Base-by-base conservation (phyloP, 2,113 vertebrate species). In the Paracanthobrama guichenoti region DNA sequence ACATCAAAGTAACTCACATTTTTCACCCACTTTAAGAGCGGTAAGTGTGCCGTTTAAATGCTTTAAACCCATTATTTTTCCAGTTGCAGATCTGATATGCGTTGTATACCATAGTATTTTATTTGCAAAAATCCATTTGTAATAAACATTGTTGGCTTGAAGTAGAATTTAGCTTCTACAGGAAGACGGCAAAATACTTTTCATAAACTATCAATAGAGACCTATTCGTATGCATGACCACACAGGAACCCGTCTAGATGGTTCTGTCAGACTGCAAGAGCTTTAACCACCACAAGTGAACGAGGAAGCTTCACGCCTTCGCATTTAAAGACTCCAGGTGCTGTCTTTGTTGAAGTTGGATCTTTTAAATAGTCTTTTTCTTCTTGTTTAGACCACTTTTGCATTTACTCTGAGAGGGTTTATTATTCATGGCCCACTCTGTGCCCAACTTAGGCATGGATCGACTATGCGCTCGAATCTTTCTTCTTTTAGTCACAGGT, bases 401-500 rank as follows among this genome's bases (percentile, higher is more conserved):
- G 24, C 4, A 64, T 14, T 64, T 11, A 0, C 1, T 42, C 20
- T 42, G 35, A 42, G 35, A 2, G 3, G 1, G 66, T 11, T 42
- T 42, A 12, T 42, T n/a, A 69, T 12, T 22, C 4, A 69, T 12
- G 20, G 11, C 18, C 66, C 4, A 12, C 31, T 75, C 18, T 71
- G 42, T 69, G n/a, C 42, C 9, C 10, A 35, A n/a, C 24, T 44
- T 18, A 71, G 77, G 28, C 55, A 87, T 87, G 86, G 44, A 73
- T 67, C 18, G 39, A 39, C 55, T 67, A 18, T 24, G 53, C 7
- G 16, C 2, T 50, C 31, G 7, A 26, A 77, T 24, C 18, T 10
- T 82, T 55, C 4, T 85, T n/a, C 72, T 86, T n/a, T 22, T 86
- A 18, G 11, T 86, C 24, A 73, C 88, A 79, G 81, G 86, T 89